phyloP scores from a whole-genome alignment of 2,888 invertebrate species.

The Aporophyla nigra region DNA sequence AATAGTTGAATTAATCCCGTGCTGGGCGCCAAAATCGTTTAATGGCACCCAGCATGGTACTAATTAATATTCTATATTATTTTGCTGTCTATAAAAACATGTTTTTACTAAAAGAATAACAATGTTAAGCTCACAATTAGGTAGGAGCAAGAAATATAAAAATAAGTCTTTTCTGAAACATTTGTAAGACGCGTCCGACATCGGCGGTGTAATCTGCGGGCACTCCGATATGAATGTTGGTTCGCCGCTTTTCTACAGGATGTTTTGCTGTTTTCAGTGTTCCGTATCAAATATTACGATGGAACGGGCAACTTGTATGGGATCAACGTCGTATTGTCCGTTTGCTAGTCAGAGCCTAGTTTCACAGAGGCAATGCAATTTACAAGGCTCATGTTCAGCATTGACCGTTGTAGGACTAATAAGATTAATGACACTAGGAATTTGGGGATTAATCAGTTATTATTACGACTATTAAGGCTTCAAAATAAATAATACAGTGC shows the following conservation, averaged over 20 bases:
- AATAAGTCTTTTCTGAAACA: slow-evolving; percentile 45
- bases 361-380: slow-evolving; percentile 16
- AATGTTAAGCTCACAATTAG: background rate
- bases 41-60: slow-evolving; percentile 33
- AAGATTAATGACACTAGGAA: background rate
- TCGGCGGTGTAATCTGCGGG: slow-evolving; percentile 53
- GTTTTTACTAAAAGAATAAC: background rate
- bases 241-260: slow-evolving; percentile 41
- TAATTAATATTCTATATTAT: background rate
- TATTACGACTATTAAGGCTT: background rate
- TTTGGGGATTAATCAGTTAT: background rate
- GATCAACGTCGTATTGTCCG: slow-evolving; percentile 13
- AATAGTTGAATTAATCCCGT: too few relatives aligned
- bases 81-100: too few relatives aligned
- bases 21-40: background rate
- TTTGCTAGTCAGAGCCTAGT: background rate
- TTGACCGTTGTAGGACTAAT: background rate
- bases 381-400: slow-evolving; percentile 6
- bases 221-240: slow-evolving; percentile 61
- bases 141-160: background rate
- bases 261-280: slow-evolving; percentile 33
- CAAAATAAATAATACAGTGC: background rate
- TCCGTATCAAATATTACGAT: slow-evolving; percentile 35
- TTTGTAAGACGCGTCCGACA: slow-evolving; percentile 48
- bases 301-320: slow-evolving; percentile 11